These are phyloP conservation scores for Macrotis lagotis DNA, from an alignment of 2,113 vertebrate genomes.

Conservation along the genomic window DNA sequence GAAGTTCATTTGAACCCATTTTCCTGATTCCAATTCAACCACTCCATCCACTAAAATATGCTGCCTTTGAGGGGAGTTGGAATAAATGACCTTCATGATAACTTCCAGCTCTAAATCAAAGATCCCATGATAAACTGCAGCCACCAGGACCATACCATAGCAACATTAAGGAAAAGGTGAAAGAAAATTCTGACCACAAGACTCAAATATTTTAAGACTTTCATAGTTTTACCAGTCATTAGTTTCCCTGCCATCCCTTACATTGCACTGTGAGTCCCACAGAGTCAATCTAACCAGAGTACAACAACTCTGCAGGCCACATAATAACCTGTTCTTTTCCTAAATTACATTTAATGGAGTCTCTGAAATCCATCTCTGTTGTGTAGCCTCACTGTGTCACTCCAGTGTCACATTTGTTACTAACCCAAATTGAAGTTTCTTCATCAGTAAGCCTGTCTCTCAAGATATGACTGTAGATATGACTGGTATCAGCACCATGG, in stretches of 20 bases:
- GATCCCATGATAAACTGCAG: neutral
- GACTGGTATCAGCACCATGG: neutral
- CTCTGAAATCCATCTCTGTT: neutral
- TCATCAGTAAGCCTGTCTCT: neutral
- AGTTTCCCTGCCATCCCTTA: neutral
- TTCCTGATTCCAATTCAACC: neutral
- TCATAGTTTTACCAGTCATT: neutral
- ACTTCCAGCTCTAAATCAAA: neutral
- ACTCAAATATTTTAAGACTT: neutral
- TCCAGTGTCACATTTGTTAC: neutral
- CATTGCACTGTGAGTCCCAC: neutral
- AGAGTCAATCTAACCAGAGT: neutral
- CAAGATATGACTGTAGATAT: neutral
- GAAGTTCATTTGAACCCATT: neutral
- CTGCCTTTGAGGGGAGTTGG: neutral
- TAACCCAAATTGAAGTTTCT: neutral
- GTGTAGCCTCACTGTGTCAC: neutral
- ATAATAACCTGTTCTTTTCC: neutral
- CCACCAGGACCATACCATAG: neutral
- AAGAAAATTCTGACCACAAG: neutral
- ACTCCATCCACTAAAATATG: neutral
- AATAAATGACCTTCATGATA: neutral
- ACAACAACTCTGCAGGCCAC: neutral
- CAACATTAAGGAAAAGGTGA: neutral
- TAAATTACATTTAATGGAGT: neutral